Conservation (phyloP, 2,888 invertebrate species). For the Belgica antarctica region DNA sequence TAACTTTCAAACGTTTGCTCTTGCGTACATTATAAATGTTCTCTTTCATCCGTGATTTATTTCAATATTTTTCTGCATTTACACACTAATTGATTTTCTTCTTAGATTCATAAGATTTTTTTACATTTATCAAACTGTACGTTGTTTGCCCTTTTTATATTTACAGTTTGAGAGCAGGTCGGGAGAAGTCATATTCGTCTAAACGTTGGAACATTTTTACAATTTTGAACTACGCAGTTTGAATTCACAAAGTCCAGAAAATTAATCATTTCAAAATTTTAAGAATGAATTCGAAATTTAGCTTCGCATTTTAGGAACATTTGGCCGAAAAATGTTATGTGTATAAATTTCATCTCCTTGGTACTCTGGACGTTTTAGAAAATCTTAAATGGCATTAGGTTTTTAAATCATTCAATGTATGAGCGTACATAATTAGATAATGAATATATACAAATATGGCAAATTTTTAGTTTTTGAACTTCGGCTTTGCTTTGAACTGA, state of each 20-base stretch:
- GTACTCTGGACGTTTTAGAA: neutral
- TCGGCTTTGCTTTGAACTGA: constrained; percentile 10
- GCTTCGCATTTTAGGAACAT: constrained; percentile 2
- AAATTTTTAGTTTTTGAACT: neutral
- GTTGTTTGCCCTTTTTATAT: neutral
- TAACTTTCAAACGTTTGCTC: too few species aligned
- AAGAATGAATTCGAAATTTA: too few species aligned
- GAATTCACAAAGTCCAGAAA: neutral
- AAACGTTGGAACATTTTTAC: neutral
- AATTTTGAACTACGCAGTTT: neutral
- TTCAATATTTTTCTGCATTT: too few species aligned
- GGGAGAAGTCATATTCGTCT: neutral
- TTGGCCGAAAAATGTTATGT: constrained; percentile 13
- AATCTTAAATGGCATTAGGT: neutral
- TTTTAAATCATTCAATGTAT: neutral
- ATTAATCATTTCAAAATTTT: too few species aligned
- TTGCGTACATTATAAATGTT: too few species aligned
- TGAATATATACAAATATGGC: constrained; percentile 14
- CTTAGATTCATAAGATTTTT: constrained; percentile 8
- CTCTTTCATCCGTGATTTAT: too few species aligned
- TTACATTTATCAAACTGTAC: constrained; percentile 12
- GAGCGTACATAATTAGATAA: neutral
- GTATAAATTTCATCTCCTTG: neutral
- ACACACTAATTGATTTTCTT: constrained; percentile 13
- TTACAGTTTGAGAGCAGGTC: neutral